Evolutionary conservation across 2,797 vertebrate species (phyloP), one percentile per base, ranked within the genome.

Genomic region (Pteronotus mesoamericanus): DNA sequence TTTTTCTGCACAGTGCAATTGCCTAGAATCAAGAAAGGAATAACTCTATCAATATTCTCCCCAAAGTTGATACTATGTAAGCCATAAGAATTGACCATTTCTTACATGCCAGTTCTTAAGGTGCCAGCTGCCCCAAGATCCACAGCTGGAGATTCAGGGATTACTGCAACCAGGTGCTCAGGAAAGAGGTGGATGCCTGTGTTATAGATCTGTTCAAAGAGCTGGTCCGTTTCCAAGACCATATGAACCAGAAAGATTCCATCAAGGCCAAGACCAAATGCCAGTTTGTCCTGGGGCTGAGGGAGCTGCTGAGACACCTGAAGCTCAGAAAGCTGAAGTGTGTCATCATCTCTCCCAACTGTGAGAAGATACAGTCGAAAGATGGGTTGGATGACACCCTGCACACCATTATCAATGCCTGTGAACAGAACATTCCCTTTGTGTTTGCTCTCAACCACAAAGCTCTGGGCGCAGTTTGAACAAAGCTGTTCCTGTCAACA

Each of bases 121-220:
- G 59, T 1, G 1, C 94, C 7, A 97, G 5, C 92, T 97, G 97
- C 95, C 99, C 98, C 77, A 99, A 99, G 99, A 99, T 99, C 97
- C 99, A 99, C 96, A 99, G 99, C 95, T 99, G 99, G 91, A 99
- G 99, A 92, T 99, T 99, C 97, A 98, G 99, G 98, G 99, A 99
- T 96, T 99, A 99, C 88, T 99, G 99, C 98, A 99, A 98, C 98
- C 99, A 99, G 98, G 99, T 99, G 96, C 99, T 99, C 95, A 99
- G 99, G 97, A 99, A 99, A 98, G 99, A 99, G 75, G 99, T 99
- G 95, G 99, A 99, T 26, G 98, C 99, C 82, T 99, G 99, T 96
- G 99, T 99, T 96, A 99, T 98, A 3, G 98, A 98, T 26, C 99
- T 99, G 85, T 98, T 99, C 34, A 99, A 99, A 98, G 99, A 99